These are phyloP conservation scores for Platysternon megacephalum DNA, from an alignment of 2,113 vertebrate genomes.

Conservation along the genomic window DNA sequence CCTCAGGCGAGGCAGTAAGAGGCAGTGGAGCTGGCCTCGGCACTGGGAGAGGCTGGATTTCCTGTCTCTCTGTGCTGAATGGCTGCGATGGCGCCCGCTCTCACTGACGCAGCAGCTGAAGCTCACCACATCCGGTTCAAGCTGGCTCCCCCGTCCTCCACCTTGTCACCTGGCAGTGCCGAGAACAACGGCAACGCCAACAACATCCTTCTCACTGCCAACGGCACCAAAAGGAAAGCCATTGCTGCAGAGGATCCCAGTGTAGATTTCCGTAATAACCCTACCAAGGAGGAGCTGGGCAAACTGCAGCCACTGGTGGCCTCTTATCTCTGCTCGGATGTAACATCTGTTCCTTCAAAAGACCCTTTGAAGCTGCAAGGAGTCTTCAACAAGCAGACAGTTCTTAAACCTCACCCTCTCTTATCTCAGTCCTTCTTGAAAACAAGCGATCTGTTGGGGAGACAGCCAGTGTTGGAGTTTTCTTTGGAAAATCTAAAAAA, in stretches of 20 bases:
- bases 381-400: conserved; percentile 95
- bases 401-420: conserved; percentile 91
- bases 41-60: conserved; percentile 88
- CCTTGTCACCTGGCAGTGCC: conserved; percentile 93
- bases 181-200: conserved; percentile 96
- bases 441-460: conserved; percentile 85
- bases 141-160: conserved; percentile 97
- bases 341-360: conserved; percentile 92
- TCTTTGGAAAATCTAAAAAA: conserved; percentile 92
- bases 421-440: conserved; percentile 90
- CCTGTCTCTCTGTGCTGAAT: conserved; percentile 98
- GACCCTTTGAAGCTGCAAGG: conserved; percentile 95
- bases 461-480: conserved; percentile 93
- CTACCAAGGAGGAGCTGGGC: conserved; percentile 88
- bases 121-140: conserved; percentile 99
- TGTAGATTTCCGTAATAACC: conserved; percentile 85
- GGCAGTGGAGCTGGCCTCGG: conserved; percentile 90
- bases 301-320: conserved; percentile 95
- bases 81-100: conserved; percentile 99
- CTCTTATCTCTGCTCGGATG: conserved; percentile 95
- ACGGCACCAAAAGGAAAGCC: conserved; percentile 90
- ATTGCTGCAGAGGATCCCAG: conserved; percentile 85
- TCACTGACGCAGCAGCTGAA: conserved; percentile 99
- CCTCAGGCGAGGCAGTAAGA: conserved; percentile 89
- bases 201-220: conserved; percentile 92